These are phyloP conservation scores for Drosophila sulfurigaster DNA, from an alignment of 1,140 invertebrate species.

Conservation along the genomic window DNA sequence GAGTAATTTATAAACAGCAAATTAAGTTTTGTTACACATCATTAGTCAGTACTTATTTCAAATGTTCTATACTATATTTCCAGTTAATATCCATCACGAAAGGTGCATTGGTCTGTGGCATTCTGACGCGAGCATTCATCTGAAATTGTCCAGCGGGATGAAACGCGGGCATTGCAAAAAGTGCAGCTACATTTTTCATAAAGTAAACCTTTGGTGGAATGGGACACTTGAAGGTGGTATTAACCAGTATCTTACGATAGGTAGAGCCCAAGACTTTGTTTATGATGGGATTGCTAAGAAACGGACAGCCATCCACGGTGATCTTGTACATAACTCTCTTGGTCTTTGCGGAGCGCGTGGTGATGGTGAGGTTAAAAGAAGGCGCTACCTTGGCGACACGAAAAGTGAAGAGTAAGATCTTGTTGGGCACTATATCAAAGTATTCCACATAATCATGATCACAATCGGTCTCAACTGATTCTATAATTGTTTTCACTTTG, in stretches of 20 bases:
- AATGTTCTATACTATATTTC: conserved; percentile 45
- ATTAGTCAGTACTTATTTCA: conserved; percentile 45
- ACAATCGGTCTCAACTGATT: conserved; percentile 47
- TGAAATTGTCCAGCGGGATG: conserved; percentile 52
- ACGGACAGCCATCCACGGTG: conserved; percentile 53
- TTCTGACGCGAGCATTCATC: conserved; percentile 31
- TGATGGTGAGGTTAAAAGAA: conserved; percentile 30
- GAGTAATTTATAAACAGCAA: background rate
- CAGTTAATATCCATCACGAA: conserved; percentile 41
- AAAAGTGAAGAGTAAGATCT: conserved; percentile 30
- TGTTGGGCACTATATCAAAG: conserved; percentile 29
- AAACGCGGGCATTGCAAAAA: conserved; percentile 32
- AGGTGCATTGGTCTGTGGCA: conserved; percentile 26
- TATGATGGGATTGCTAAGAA: conserved; percentile 51
- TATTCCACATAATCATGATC: conserved; percentile 54
- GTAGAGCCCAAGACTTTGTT: conserved; percentile 33
- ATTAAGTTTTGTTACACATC: background rate
- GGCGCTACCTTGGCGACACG: conserved; percentile 42
- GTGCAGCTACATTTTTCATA: conserved; percentile 31
- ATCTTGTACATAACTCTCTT: conserved; percentile 51
- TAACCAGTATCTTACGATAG: conserved; percentile 44
- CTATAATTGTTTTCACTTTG: conserved; percentile 44
- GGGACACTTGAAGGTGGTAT: conserved; percentile 48
- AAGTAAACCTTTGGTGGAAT: conserved; percentile 49
- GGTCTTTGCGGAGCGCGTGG: conserved; percentile 27